Base-by-base conservation (phyloP, 2,113 vertebrate genomes). In the Syngnathus typhle region DNA sequence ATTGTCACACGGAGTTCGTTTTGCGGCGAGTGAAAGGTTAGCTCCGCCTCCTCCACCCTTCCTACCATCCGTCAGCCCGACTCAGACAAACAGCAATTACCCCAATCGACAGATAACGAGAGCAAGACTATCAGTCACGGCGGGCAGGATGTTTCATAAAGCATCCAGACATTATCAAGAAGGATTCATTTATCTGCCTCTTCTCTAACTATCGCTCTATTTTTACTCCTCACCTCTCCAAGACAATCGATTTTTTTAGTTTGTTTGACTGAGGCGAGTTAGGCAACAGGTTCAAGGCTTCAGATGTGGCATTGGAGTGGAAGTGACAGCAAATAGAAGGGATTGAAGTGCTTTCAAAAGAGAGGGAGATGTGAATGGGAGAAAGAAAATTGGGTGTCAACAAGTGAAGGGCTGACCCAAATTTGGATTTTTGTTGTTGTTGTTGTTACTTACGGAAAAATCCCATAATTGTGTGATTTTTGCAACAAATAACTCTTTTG, bases 1-100 rank as follows among this genome's bases (percentile, higher is more conserved):
- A 65, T 39, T 21, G 67, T 77, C 56, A 69, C 66, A 43, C 11
- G 37, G 44, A 32, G 54, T 66, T 49, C 60, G 73, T 38, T 44
- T 84, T 76, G 84, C 80, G 72, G 76, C 83, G 84, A 84, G 70
- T 44, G 75, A 86, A 79, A 80, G 70, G 55, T 65, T 46, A 2
- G 68, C 46, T 66, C 69, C 51, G 2, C 69, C 79, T 32, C 56
- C 73, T 52, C 71, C 68, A 71, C 68, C 47, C 52, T 74, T n/a
- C 68, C 11, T 54, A 84, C 79, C 80, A 91, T 91, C 83, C 82
- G 80, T 91, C 87, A 90, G 65, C 66, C 68, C 66, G 72, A 76
- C 83, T 81, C 84, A 69, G 83, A 89, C 88, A 88, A 89, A 91
- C 88, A 88, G 87, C 87, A 90, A 90, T 91, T 90, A 91, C 84